Evolutionary conservation across 2,888 invertebrate genomes (phyloP), one percentile per base, ranked within the genome.

Genomic region (Hemaris fuciformis): DNA sequence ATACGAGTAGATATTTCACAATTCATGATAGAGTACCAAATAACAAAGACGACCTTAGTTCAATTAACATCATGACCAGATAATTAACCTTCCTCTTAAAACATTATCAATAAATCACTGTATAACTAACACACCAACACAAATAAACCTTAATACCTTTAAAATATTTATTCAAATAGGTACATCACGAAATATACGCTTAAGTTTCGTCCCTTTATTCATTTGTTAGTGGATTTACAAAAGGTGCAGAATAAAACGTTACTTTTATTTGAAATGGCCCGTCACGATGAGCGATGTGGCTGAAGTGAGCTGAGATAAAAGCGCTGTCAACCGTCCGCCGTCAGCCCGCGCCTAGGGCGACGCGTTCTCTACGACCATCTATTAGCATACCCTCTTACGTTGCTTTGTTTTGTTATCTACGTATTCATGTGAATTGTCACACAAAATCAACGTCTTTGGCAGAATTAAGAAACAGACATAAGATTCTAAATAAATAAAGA

Each of bases 261-360:
- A 58, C 62, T 62, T 68, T 62, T 64, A 62, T 68, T 66, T 58
- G 64, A 58, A 59, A 65, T 38, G 48, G 59, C 48, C 58, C 62
- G 62, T 62, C 62, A 62, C 62, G 48, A 57, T 65, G 61, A 62
- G 62, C 60, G 68, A 59, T 43, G 60, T 45, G 41, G 62, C 59
- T 38, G 58, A 42, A 58, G 41, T 62, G 62, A 62, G 62, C 62
- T 48, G 59, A 68, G 69, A 69, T 72, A 70, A 70, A 72, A 70
- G 70, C 62, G 65, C 31, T 67, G 69, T 68, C 71, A 65, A 67
- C 61, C 57, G 60, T 59, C 60, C 38, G 22, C 2, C 42, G 59
- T 53, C 61, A 62, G 60, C 63, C 64, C 42, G 31, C 45, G 64
- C 66, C 65, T 64, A 63, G 48, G 63, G 41, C 65, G 59, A 53